Evolutionary conservation across 2,113 vertebrate genomes (phyloP).

Genomic region (Amazona vittata): DNA sequence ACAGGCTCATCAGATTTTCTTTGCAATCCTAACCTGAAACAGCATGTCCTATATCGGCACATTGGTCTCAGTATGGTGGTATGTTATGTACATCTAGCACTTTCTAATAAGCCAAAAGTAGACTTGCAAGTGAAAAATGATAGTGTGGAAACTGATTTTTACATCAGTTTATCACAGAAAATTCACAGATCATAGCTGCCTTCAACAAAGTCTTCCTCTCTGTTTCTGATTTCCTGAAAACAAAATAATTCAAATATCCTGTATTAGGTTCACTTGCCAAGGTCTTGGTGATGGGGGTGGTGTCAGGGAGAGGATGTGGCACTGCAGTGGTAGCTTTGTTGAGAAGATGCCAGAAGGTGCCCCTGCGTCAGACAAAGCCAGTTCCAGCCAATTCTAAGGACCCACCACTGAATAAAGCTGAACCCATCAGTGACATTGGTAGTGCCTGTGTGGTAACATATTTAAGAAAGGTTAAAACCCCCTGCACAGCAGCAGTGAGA

Average conservation of each 20-base stretch:
- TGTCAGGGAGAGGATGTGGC: background rate
- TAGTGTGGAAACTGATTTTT: background rate
- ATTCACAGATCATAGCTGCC: background rate
- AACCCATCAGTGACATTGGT: rapidly evolving
- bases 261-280: background rate
- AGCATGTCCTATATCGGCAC: background rate
- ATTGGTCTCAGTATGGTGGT: background rate
- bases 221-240: background rate
- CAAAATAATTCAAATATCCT: background rate
- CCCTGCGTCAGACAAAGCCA: rapidly evolving
- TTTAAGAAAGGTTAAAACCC: background rate
- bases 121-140: background rate
- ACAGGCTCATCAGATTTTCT: background rate
- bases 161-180: background rate
- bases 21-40: background rate
- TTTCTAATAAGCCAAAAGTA: background rate
- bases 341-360: background rate
- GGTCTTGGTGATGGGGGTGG: rapidly evolving
- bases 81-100: background rate
- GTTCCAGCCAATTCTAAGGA: background rate
- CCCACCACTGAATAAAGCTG: rapidly evolving
- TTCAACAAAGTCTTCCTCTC: background rate
- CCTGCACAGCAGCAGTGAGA: background rate
- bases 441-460: background rate
- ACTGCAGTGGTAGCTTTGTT: background rate